Evolutionary conservation across 2,797 vertebrate genomes (phyloP).

Genomic region (Pipistrellus nathusii): DNA sequence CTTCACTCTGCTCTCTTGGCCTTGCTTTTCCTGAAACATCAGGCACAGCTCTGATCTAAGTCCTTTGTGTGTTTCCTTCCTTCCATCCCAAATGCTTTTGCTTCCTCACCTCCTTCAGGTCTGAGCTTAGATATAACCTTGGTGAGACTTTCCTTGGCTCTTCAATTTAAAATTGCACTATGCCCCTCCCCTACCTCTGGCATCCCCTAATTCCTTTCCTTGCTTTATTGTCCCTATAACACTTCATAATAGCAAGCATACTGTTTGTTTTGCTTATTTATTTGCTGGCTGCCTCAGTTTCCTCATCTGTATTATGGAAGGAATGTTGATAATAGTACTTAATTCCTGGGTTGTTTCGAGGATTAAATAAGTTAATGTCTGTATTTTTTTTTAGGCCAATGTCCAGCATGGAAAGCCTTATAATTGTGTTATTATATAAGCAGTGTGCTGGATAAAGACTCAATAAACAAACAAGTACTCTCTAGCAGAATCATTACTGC

Average conservation of each 20-base stretch:
- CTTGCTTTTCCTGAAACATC: neutral
- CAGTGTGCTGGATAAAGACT: neutral
- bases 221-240: neutral
- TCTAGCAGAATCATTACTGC: neutral
- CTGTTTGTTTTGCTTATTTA: neutral
- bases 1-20: neutral
- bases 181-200: neutral
- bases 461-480: neutral
- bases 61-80: neutral
- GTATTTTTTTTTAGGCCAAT: conserved; percentile 13
- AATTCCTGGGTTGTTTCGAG: neutral
- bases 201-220: neutral
- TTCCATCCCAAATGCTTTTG: conserved; percentile 19
- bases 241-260: neutral
- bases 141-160: neutral
- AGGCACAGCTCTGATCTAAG: neutral
- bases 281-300: conserved; percentile 46
- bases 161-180: neutral
- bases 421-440: conserved; percentile 24
- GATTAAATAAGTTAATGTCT: conserved; percentile 13
- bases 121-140: neutral
- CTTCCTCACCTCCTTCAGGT: neutral
- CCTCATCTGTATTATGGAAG: conserved; percentile 27
- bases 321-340: neutral
- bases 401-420: neutral